phyloP scores from a whole-genome alignment of 2,888 invertebrate genomes.

The Eilema sororculum region DNA sequence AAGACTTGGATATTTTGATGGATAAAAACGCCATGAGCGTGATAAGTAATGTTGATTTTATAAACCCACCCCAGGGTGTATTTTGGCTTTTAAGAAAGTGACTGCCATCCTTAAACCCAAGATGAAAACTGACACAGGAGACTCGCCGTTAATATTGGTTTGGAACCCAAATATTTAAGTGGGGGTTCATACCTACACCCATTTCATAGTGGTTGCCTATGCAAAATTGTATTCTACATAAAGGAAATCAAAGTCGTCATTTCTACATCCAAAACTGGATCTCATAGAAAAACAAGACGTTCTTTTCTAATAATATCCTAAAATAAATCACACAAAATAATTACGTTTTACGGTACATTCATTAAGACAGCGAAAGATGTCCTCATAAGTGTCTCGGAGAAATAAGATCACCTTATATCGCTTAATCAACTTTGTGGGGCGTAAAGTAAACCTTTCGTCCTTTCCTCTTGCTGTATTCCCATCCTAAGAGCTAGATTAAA shows the following conservation, averaged over 20 bases:
- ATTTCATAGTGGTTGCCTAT: neutral
- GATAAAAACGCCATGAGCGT: too few relatives aligned
- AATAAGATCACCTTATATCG: conserved; percentile 74
- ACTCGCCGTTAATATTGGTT: too few relatives aligned
- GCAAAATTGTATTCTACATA: neutral
- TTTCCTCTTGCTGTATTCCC: conserved; percentile 52
- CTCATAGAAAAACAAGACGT: conserved; percentile 13
- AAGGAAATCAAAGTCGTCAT: neutral
- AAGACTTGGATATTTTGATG: neutral
- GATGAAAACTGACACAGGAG: neutral
- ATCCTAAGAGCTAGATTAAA: conserved; percentile 84
- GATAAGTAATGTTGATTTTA: neutral
- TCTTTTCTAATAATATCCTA: conserved; percentile 37
- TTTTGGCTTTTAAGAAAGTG: too few relatives aligned
- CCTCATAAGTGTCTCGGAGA: conserved; percentile 67
- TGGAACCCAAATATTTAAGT: too few relatives aligned
- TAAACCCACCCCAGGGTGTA: too few relatives aligned
- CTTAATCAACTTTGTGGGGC: conserved; percentile 73
- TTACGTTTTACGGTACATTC: conserved; percentile 62
- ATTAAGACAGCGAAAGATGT: conserved; percentile 62
- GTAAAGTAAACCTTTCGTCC: conserved; percentile 68
- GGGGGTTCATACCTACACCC: too few relatives aligned
- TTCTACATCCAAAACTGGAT: neutral
- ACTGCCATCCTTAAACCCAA: neutral
- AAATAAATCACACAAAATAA: conserved; percentile 54